Evolutionary conservation across 1,140 invertebrate genomes (phyloP), one percentile per base, ranked within the genome.

Genomic region (Trachelipus rathkii): DNA sequence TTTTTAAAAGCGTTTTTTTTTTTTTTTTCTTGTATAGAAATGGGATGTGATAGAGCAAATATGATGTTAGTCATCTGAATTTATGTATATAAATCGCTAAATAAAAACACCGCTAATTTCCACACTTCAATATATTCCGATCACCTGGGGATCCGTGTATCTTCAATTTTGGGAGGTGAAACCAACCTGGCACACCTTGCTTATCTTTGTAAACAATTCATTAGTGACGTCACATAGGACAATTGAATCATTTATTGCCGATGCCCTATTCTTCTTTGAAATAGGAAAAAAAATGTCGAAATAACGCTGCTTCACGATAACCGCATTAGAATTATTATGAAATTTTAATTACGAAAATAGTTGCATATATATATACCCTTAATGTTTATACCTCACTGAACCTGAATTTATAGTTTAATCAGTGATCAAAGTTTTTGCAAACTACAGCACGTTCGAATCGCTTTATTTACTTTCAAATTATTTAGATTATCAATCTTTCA

Each of bases 131-230:
- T 33, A 33, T 33, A 33, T 33, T 33, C 1, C 33, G 19, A 60
- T 60, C 50, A 60, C 50, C 50, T 60, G 50, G 1, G 50, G 50
- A 60, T 15, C 50, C 50, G 50, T 60, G 50, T 19, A 60, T 60
- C 50, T 60, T 60, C 11, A 60, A 60, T 33, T 15, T 60, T 60
- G 50, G 50, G 50, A 60, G 50, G 50, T 15, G 50, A 19, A 19
- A 60, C 19, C 50, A 60, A 60, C 50, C 50, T 60, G 50, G 50
- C 50, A 60, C 50, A 60, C 50, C 50, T 60, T 60, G 50, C 50
- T 60, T 60, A 60, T 60, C 50, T 60, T 60, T 60, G 50, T 60
- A 60, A 60, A 60, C 50, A 60, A 60, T 60, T 13, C 50, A 60
- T 60, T 60, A 60, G 19, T 60, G 50, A 60, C 50, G 50, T 60